Base-by-base conservation (phyloP, 2,113 vertebrate species). In the Ceratotherium simum region DNA sequence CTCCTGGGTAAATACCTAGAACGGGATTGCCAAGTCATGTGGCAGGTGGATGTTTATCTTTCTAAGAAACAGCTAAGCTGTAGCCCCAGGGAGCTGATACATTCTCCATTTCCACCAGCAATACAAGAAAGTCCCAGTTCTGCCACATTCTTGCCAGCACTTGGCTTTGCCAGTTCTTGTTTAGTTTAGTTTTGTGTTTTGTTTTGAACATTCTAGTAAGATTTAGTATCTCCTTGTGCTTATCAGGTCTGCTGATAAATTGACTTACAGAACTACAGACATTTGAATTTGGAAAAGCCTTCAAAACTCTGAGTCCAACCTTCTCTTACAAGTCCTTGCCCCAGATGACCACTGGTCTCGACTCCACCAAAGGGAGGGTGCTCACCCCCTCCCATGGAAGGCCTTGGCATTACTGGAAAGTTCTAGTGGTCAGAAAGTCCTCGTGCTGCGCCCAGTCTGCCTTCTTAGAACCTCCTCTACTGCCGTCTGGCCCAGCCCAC, bases 21-120 rank as follows among this genome's bases (percentile, higher is more conserved):
- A 6, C 1, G 36, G 29, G 48, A 17, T 4, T 2, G 6, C 84
- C 5, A 36, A 10, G 20, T 5, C 11, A 0, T 0, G 1, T 1
- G 62, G 51, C 11, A 39, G 25, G 31, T 1, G 2, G 0, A 0
- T 11, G 42, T 5, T 54, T 18, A 23, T n/a, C 42, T 46, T 23
- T 2, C 3, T 0, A 2, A 56, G 75, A n/a, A 36, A 31, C 3
- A 0, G 3, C 17, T 21, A 11, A 8, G 0, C 58, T 3, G 12
- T 39, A 17, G 7, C 10, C 9, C 6, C 62, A 4, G 25, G 21
- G 4, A 0, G 21, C 46, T 67, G 0, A 6, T 0, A 8, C 65
- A 8, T 2, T 12, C 5, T 9, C 4, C 18, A 0, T 7, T 39
- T n/a, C 27, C 65, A 13, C 39, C 65, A 1, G 75, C 12, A 1